These are phyloP conservation scores for Rhinoderma darwinii DNA, from an alignment of 2,113 vertebrate species.

Conservation along the genomic window DNA sequence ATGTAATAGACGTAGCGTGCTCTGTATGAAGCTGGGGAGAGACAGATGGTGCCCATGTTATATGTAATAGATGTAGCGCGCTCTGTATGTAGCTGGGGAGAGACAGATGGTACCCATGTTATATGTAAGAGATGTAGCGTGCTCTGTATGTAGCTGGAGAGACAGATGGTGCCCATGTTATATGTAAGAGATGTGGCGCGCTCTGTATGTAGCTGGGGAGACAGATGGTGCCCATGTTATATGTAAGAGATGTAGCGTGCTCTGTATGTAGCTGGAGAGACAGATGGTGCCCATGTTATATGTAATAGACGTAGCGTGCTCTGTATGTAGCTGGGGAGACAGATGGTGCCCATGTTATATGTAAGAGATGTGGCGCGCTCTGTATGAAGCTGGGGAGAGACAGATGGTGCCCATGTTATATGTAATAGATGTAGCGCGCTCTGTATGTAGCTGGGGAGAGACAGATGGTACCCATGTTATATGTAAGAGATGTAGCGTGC, in stretches of 20 bases:
- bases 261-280: not conserved
- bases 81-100: not conserved
- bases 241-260: not conserved
- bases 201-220: not conserved
- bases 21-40: not conserved
- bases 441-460: not conserved
- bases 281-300: constrained; percentile 1
- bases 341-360: constrained; percentile 4
- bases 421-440: not conserved
- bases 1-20: not conserved
- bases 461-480: not conserved
- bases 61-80: not conserved
- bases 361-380: not conserved
- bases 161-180: constrained; percentile 2
- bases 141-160: not conserved
- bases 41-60: constrained; percentile 2
- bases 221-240: not conserved
- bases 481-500: not conserved
- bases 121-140: not conserved
- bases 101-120: not conserved
- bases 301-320: not conserved
- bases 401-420: constrained; percentile 1
- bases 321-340: not conserved
- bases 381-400: not conserved
- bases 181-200: not conserved